Conservation (phyloP, 2,113 vertebrate species). For the Eptesicus fuscus region DNA sequence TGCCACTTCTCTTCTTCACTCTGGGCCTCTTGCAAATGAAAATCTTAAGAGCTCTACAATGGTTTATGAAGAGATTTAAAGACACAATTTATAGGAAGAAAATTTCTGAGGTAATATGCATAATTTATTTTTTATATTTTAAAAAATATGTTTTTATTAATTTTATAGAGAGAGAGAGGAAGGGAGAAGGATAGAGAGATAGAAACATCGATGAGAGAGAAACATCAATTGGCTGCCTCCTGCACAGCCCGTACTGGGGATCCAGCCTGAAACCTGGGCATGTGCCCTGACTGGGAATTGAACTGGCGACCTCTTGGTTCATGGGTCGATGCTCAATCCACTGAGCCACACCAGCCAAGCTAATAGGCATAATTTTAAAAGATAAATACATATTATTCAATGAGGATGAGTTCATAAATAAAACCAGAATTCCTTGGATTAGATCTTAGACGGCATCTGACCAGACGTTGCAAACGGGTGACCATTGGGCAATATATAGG, state of each 20-base stretch:
- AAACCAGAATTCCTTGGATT: neutral
- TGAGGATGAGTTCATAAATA: neutral
- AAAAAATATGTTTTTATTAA: too few relatives aligned
- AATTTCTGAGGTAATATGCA: neutral
- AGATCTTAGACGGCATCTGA: neutral
- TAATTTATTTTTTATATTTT: neutral
- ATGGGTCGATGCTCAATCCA: too few relatives aligned
- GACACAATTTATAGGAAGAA: neutral
- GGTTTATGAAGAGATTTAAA: neutral
- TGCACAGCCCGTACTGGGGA: too few relatives aligned
- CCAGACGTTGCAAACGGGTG: neutral
- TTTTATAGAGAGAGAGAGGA: too few relatives aligned
- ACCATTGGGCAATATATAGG: neutral
- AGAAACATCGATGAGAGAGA: too few relatives aligned
- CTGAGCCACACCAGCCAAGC: too few relatives aligned
- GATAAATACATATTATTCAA: neutral
- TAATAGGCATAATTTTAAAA: neutral
- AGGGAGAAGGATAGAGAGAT: too few relatives aligned
- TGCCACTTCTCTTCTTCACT: neutral
- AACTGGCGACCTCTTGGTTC: too few relatives aligned
- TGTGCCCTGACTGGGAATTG: too few relatives aligned
- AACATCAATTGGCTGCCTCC: too few relatives aligned
- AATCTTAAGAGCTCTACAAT: neutral
- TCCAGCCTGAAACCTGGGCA: too few relatives aligned
- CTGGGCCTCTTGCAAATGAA: neutral